Evolutionary conservation across 2,113 vertebrate species (phyloP).

Genomic region (Periophthalmodon schlosseri): DNA sequence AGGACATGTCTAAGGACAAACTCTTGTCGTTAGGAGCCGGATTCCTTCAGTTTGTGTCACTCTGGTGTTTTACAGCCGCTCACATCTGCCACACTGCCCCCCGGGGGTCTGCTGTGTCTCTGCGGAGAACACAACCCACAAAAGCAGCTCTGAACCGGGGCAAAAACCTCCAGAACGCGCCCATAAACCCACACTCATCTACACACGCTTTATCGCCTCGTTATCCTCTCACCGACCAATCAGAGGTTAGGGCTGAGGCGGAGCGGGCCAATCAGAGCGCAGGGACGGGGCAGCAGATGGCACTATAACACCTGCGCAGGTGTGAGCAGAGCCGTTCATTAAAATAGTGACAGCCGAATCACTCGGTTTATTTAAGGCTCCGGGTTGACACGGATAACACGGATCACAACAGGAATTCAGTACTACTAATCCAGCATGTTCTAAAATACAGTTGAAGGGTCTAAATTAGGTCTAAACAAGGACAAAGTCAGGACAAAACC

Average conservation of each 20-base stretch:
- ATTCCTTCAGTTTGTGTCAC: constrained; percentile 22
- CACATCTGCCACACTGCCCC: constrained; percentile 54
- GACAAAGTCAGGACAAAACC: no score
- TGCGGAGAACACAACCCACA: constrained; percentile 10
- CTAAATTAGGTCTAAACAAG: no score
- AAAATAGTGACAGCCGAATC: neutral
- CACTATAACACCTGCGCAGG: constrained; percentile 8
- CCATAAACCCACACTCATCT: constrained; percentile 14
- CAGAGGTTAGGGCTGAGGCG: neutral
- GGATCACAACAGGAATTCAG: no score
- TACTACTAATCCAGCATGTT: no score
- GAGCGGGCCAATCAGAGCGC: constrained; percentile 13
- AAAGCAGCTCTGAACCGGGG: constrained; percentile 11
- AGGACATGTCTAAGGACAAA: constrained; percentile 3
- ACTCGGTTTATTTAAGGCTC: neutral
- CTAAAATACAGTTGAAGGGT: no score
- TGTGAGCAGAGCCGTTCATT: neutral
- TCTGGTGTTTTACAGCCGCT: constrained; percentile 45
- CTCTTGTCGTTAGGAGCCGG: neutral
- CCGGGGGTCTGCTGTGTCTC: constrained; percentile 37
- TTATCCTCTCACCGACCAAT: constrained; percentile 30
- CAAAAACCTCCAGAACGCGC: neutral
- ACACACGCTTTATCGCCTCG: constrained; percentile 36
- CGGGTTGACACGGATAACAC: neutral
- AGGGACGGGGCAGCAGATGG: constrained; percentile 13